Evolutionary conservation across 2,797 vertebrate genomes (phyloP), one percentile per base, ranked within the genome.

Genomic region (Falco peregrinus): DNA sequence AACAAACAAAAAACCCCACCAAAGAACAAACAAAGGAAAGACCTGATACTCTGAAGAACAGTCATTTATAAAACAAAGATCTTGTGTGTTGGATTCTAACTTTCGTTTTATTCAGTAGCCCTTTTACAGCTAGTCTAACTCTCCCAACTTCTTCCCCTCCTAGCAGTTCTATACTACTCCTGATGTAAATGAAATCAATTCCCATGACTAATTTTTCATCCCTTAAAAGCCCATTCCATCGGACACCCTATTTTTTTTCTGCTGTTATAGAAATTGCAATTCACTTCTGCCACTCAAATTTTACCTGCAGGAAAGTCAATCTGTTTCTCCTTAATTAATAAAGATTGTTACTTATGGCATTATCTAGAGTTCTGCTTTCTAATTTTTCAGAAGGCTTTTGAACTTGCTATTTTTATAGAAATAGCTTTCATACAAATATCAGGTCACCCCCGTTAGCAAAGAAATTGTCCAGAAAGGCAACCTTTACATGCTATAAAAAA

Each of bases 181-280:
- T 51, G 35, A 16, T 26, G 11, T 31, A n/a, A 70, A 24, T 5
- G 56, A 47, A 60, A 65, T 8, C n/a, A 56, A 53, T 11, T 76
- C 19, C 45, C 50, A 5, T 21, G 24, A 35, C 19, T 21, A 41
- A 54, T 31, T 69, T 37, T 43, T 35, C 59, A 79, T 28, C 60
- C 33, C 54, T 84, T 84, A 48, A 63, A 61, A 19, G 16, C 39
- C 35, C 20, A 19, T 71, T 59, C n/a, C n/a, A 60, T 1, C 39
- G 33, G 39, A 68, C 14, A 50, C 2, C 1, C 4, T 35, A 2
- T 11, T 45, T 31, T 2, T 35, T 3, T 19, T 26, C 0, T 73
- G 22, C 54, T 76, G 13, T 51, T 74, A 63, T 0, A 35, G 65
- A 81, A 70, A 56, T 4, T 53, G 53, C 31, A 64, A 68, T 78